phyloP scores from a whole-genome alignment of 2,797 vertebrate species.

The Knipowitschia caucasica region DNA sequence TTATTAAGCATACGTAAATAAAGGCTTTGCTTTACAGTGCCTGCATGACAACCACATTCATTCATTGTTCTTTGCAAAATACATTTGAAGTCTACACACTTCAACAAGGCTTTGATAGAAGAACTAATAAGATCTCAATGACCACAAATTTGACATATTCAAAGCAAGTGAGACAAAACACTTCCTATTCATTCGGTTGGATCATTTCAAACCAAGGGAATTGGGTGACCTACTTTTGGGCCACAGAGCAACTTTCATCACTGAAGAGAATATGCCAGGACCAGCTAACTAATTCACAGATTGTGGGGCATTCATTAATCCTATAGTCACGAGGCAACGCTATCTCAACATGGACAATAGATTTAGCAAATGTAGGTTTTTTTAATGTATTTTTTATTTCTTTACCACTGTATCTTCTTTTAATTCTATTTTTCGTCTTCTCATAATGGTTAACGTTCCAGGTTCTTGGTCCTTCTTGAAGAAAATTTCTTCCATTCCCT shows the following conservation, averaged over 20 bases:
- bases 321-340: not conserved
- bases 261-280: not conserved
- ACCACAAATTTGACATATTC: not conserved
- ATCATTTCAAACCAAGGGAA: slow-evolving; percentile 3
- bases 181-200: slow-evolving; percentile 6
- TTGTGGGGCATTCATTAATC: not conserved
- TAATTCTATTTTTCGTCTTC: no score
- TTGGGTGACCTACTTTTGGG: slow-evolving; percentile 2
- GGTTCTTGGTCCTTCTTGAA: no score
- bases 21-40: not conserved
- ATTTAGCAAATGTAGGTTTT: no score
- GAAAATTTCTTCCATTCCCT: no score
- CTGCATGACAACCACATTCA: not conserved
- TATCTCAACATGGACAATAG: no score
- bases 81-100: not conserved
- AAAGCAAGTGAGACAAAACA: slow-evolving; percentile 9
- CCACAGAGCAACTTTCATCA: slow-evolving; percentile 1
- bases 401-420: no score
- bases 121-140: slow-evolving; percentile 1
- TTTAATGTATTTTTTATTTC: no score
- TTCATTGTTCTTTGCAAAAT: slow-evolving; percentile 2
- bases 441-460: no score
- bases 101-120: not conserved
- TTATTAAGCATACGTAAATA: no score
- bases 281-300: not conserved